Percentiles rank a stretch among this genome's conserved stretches.
Conservation (phyloP, 2,888 invertebrate species). For the Opisthograptis luteolata region DNA sequence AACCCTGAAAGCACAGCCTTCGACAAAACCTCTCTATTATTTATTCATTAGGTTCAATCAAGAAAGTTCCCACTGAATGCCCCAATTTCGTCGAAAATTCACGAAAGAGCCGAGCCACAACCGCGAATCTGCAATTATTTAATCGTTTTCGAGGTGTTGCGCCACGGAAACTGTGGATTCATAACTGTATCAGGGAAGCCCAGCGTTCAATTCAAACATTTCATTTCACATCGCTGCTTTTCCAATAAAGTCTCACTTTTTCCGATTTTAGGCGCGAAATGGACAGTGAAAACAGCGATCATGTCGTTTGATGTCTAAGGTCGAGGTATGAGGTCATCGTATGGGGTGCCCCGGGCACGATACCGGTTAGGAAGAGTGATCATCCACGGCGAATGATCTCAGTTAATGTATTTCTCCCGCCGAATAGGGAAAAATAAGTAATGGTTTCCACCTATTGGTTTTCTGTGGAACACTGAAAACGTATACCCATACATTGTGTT, state of each 20-base stretch:
- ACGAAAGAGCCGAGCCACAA: conserved; percentile 63
- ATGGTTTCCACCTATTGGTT: not conserved
- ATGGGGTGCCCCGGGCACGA: conserved; percentile 73
- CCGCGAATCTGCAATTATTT: conserved; percentile 77
- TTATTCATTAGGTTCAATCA: conserved; percentile 69
- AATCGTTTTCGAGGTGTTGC: conserved; percentile 76
- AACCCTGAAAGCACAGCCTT: conserved; percentile 42
- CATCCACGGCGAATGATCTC: conserved; percentile 62
- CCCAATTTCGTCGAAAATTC: conserved; percentile 70
- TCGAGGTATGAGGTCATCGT: conserved; percentile 59
- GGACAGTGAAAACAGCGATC: conserved; percentile 38
- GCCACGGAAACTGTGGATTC: conserved; percentile 66
- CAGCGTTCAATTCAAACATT: conserved; percentile 8
- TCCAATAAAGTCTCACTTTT: not conserved
- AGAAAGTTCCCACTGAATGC: conserved; percentile 66
- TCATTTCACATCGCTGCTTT: conserved; percentile 36
- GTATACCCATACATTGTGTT: too few relatives aligned
- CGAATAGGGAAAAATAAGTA: conserved; percentile 29
- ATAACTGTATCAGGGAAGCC: conserved; percentile 50
- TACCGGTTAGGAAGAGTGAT: conserved; percentile 73
- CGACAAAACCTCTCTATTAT: conserved; percentile 59
- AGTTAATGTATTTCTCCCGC: conserved; percentile 42
- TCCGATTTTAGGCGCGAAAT: conserved; percentile 38
- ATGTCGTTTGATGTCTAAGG: conserved; percentile 36
- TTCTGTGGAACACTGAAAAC: too few relatives aligned